phyloP scores from a whole-genome alignment of 2,888 invertebrate genomes.

The Tachina lurida region DNA sequence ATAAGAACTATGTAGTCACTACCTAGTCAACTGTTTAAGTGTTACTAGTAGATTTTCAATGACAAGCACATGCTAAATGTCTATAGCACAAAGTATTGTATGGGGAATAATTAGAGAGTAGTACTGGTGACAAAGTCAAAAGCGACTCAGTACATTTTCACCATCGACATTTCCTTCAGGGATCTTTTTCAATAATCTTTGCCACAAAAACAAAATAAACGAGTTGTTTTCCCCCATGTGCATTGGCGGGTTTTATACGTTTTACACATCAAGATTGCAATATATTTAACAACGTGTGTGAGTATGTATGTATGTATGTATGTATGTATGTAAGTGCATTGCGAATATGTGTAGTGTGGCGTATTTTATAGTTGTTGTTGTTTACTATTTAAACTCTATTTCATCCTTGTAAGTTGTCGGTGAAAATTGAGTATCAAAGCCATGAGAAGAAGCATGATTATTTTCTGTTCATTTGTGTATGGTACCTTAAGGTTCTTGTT shows the following conservation, averaged over 20 bases:
- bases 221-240: background rate
- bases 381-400: constrained; percentile 66
- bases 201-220: too few relatives aligned
- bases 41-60: too few relatives aligned
- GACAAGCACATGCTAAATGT: too few relatives aligned
- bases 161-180: too few relatives aligned
- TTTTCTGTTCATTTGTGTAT: constrained; percentile 61
- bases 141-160: too few relatives aligned
- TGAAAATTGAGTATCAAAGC: constrained; percentile 70
- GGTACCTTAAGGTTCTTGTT: constrained; percentile 28
- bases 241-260: constrained; percentile 23
- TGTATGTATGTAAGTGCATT: constrained; percentile 3
- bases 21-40: too few relatives aligned
- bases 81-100: too few relatives aligned
- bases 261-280: constrained; percentile 23
- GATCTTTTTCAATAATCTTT: too few relatives aligned
- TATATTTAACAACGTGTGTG: constrained; percentile 18
- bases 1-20: too few relatives aligned
- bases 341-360: constrained; percentile 2
- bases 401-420: constrained; percentile 63
- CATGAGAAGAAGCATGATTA: constrained; percentile 62
- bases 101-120: too few relatives aligned
- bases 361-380: constrained; percentile 62
- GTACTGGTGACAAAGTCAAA: too few relatives aligned
- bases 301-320: background rate